Evolutionary conservation across 2,113 vertebrate species (phyloP), one percentile per base, ranked within the genome.

Genomic region (Varanus komodoensis): DNA sequence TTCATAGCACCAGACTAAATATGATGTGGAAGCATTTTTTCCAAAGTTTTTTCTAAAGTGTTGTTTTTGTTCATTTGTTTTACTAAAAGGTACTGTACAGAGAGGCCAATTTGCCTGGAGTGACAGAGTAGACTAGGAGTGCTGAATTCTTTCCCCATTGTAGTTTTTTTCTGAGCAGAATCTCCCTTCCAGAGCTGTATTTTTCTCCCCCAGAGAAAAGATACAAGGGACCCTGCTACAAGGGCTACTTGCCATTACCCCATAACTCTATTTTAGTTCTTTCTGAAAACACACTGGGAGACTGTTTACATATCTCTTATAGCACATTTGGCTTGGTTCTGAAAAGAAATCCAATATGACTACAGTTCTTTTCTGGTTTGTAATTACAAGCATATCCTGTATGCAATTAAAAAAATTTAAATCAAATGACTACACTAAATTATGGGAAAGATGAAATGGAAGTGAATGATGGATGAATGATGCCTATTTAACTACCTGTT

Each of bases 401-500:
- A 48, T 11, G 15, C 68, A 82, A 44, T 15, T 68, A 50, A 77
- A 83, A 89, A 64, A 83, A 84, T 74, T 17, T 78, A 54, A 85
- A 69, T 82, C 54, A 38, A 34, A 44, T 38, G 2, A 3, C 29
- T 27, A 17, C 34, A 61, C 12, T 74, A 52, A 6, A 61, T 54
- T 67, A 68, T 54, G 23, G 19, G 6, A 38, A 38, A 17, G 11
- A 68, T 14, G 4, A 79, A 85, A 86, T 79, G 52, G 5, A 61
- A 34, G 21, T 15, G 4, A 44, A 44, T 3, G 38, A 44, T 44
- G 38, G 38, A 5, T 48, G 48, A 23, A 44, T 21, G 83, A 89
- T 54, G 67, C 2, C 48, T 61, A 68, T 21, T 89, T 82, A 57
- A 68, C 89, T 96, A 99, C 99, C 98, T 99, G 98, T 91, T 99